Evolutionary conservation across 2,888 invertebrate species (phyloP).

Genomic region (Drosophila atripex): DNA sequence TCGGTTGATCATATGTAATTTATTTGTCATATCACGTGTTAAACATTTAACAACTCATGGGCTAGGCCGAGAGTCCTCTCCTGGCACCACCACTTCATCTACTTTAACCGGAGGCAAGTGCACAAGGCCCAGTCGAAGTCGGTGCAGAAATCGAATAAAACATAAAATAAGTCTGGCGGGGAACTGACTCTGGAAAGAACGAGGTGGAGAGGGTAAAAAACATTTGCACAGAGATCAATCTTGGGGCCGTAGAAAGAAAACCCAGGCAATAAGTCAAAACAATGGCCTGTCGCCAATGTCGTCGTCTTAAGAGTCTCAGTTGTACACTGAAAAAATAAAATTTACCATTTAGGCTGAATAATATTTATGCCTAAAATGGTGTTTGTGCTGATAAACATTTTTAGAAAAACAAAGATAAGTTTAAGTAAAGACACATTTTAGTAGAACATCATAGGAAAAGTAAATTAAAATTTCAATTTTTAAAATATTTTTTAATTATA

Average conservation of each 20-base stretch:
- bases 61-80: slow-evolving; percentile 57
- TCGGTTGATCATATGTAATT: slow-evolving; percentile 81
- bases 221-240: slow-evolving; percentile 74
- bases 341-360: no score
- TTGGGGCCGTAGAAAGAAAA: slow-evolving; percentile 54
- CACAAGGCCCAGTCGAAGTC: slow-evolving; percentile 33
- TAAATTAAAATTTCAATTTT: no score
- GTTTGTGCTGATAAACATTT: no score
- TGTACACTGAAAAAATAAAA: slow-evolving; percentile 5
- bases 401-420: no score
- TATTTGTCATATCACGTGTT: slow-evolving; percentile 84
- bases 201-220: slow-evolving; percentile 14
- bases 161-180: slow-evolving; percentile 25
- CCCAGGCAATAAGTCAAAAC: slow-evolving; percentile 75
- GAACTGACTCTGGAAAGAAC: slow-evolving; percentile 21
- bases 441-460: no score
- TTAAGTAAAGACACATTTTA: no score
- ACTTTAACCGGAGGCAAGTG: slow-evolving; percentile 63
- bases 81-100: neutral
- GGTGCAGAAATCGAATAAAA: slow-evolving; percentile 63
- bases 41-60: slow-evolving; percentile 82
- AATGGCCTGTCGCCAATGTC: slow-evolving; percentile 77
- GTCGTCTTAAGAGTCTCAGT: slow-evolving; percentile 44
- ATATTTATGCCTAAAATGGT: no score
- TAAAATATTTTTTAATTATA: no score